Percentiles rank a stretch among this genome's conserved stretches.
phyloP scores from a whole-genome alignment of 2,888 invertebrate genomes.

The Malthinus flaveolus region DNA sequence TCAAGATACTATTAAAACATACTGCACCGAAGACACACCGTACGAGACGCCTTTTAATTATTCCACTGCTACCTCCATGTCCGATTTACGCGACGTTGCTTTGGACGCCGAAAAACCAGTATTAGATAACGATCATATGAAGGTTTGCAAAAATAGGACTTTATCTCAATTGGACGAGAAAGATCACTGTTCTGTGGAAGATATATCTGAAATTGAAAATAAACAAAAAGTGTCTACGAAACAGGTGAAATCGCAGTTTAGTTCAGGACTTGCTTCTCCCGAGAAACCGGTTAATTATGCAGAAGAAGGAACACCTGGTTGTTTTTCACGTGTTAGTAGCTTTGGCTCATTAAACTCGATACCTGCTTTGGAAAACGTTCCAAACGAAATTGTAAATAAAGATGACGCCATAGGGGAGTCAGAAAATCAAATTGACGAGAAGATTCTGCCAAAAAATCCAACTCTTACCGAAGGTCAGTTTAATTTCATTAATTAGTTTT shows the following conservation, averaged over 20 bases:
- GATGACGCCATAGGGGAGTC: slow-evolving; percentile 13
- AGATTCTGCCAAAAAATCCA: slow-evolving; percentile 17
- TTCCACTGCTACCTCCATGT: slow-evolving; percentile 89
- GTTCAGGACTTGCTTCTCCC: slow-evolving; percentile 73
- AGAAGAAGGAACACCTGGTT: slow-evolving; percentile 85
- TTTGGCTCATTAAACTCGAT: slow-evolving; percentile 57
- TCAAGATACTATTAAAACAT: slow-evolving; percentile 85
- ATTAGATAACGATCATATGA: slow-evolving; percentile 46
- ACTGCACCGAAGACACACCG: slow-evolving; percentile 88
- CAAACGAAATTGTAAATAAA: slow-evolving; percentile 18
- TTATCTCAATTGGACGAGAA: slow-evolving; percentile 46
- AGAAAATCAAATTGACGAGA: neutral
- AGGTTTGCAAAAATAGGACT: slow-evolving; percentile 24
- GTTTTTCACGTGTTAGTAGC: slow-evolving; percentile 67
- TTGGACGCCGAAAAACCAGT: slow-evolving; percentile 32
- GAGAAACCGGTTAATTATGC: slow-evolving; percentile 84
- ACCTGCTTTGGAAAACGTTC: slow-evolving; percentile 39
- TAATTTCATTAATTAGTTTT: neutral
- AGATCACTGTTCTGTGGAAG: slow-evolving; percentile 51
- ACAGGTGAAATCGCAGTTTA: slow-evolving; percentile 49
- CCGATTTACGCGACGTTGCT: slow-evolving; percentile 67
- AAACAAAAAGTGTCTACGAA: slow-evolving; percentile 38
- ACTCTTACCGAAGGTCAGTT: slow-evolving; percentile 27
- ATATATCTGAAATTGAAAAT: slow-evolving; percentile 46
- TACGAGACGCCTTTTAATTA: slow-evolving; percentile 79